phyloP scores from a whole-genome alignment of 2,797 vertebrate species.

The Silurus aristotelis region DNA sequence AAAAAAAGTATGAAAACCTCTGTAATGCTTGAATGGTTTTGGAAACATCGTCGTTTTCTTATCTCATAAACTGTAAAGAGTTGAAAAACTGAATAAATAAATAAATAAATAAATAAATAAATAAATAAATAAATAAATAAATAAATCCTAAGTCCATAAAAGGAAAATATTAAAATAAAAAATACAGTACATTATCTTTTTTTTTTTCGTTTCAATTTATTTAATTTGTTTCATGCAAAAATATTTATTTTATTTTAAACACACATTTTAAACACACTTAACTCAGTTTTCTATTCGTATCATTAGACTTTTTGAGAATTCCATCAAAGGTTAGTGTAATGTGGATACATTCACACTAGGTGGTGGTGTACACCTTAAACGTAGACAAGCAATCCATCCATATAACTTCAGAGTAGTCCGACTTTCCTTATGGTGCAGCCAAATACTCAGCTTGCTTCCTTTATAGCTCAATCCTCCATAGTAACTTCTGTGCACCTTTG shows the following conservation, averaged over 20 bases:
- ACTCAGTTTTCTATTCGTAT: neutral
- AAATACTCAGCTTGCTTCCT: neutral
- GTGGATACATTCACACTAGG: constrained; percentile 4
- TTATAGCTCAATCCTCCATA: neutral
- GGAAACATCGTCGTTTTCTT: neutral
- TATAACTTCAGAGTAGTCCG: neutral
- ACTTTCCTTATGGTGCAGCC: neutral
- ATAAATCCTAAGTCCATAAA: neutral
- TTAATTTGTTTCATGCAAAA: neutral
- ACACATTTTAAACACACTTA: no score
- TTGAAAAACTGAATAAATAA: neutral
- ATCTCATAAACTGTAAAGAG: neutral
- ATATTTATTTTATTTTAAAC: neutral
- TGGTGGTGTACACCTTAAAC: constrained; percentile 8
- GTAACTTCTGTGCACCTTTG: neutral
- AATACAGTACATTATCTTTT: no score
- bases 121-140: neutral
- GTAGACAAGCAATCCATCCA: neutral
- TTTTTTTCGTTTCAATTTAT: neutral
- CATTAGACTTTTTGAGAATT: neutral
- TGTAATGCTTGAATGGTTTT: neutral
- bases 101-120: neutral
- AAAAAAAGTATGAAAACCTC: neutral
- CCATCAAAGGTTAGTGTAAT: neutral
- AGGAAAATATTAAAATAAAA: neutral